These are phyloP conservation scores for Psilanteris sp. DNA, from an alignment of 1,140 invertebrate genomes.

Conservation along the genomic window DNA sequence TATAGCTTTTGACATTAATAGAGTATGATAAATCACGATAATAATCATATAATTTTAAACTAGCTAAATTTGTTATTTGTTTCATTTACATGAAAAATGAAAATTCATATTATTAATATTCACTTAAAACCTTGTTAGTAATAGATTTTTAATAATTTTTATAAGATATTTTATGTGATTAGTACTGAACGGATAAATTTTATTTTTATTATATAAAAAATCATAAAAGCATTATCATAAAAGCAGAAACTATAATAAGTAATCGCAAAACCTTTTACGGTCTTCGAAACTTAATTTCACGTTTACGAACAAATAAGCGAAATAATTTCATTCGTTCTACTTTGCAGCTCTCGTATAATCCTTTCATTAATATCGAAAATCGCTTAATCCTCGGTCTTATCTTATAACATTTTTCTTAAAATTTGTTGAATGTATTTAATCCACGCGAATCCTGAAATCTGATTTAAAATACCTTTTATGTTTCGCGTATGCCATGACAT, in stretches of 20 bases:
- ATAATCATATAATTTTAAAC: no score
- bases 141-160: no score
- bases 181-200: no score
- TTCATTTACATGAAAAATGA: no score
- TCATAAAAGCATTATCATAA: neutral
- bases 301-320: slow-evolving; percentile 31
- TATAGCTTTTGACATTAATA: no score
- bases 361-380: slow-evolving; percentile 36
- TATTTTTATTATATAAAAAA: no score
- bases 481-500: slow-evolving; percentile 21
- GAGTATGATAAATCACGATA: no score
- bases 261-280: slow-evolving; percentile 20
- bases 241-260: neutral
- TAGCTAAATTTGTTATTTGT: no score
- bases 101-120: no score
- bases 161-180: no score
- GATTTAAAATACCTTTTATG: slow-evolving; percentile 43
- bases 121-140: no score
- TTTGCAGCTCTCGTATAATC: slow-evolving; percentile 29
- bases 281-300: slow-evolving; percentile 18
- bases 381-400: slow-evolving; percentile 28
- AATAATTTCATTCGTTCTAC: slow-evolving; percentile 30
- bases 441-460: slow-evolving; percentile 25
- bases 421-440: slow-evolving; percentile 32
- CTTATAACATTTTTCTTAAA: slow-evolving; percentile 50